Evolutionary conservation across 2,888 invertebrate genomes (phyloP), one percentile per base, ranked within the genome.

Genomic region (Polylopha cassiicola): DNA sequence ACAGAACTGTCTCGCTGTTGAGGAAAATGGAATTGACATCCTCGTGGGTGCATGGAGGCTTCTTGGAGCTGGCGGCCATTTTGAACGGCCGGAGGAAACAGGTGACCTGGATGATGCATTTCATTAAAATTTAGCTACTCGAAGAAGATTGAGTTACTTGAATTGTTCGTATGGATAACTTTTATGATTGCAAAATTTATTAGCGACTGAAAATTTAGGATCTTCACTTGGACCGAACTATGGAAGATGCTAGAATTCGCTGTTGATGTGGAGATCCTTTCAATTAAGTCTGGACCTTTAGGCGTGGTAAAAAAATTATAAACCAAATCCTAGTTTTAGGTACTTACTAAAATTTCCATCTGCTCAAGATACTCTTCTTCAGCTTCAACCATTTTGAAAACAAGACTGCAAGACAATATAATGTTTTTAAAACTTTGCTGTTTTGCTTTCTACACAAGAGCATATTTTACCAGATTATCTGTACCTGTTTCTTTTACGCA

Each of bases 301-400:
- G n/a, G n/a, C n/a, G n/a, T n/a, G n/a, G n/a, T n/a, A n/a, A n/a
- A n/a, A n/a, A n/a, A n/a, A n/a, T n/a, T n/a, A n/a, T 8, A 16
- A 37, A 3, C 9, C 2, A 6, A 29, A 3, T 14, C 6, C 6
- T 1, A n/a, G 16, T 4, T 17, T 8, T 4, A 15, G 10, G 2
- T 18, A 33, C 63, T 59, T 47, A 84, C 82, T 72, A 86, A 63
- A 47, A 92, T 90, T 65, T 95, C 95, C 87, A 97, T 89, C 74
- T 96, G 96, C 63, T 95, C 93, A 65, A 95, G 91, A 67, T 97
- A 97, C 64, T 96, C 96, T 65, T 96, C 95, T 73, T 97, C 97
- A 3, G 94, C 91, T 73, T 97, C 96, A 1, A 97, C 95, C 95
- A 96, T 95, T 60, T 93, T 91, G 73, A 95, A 95, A 9, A 95